Evolutionary conservation across 2,797 vertebrate species (phyloP).

Genomic region (Molossus alvarezi): DNA sequence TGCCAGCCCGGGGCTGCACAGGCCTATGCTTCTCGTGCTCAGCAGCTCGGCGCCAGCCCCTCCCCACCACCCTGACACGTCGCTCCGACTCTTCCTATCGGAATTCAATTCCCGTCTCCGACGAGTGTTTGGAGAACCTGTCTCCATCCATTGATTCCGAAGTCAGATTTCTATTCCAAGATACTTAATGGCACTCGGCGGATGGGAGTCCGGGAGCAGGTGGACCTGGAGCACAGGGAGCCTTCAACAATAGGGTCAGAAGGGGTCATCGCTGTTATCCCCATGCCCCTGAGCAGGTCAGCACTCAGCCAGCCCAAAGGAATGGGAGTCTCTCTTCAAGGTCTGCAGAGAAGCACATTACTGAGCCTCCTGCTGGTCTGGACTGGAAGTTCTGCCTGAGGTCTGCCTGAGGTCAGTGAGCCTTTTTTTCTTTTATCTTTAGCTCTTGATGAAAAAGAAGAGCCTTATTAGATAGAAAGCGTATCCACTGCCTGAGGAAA

Average conservation of each 20-base stretch:
- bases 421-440: background rate
- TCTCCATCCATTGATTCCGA: constrained; percentile 70
- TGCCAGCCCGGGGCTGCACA: constrained; percentile 84
- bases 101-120: constrained; percentile 75
- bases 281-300: background rate
- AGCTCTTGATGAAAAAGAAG: background rate
- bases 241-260: constrained; percentile 5
- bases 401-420: background rate
- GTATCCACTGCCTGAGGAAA: background rate
- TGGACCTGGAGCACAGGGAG: background rate
- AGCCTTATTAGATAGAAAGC: background rate
- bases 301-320: background rate
- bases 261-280: background rate
- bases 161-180: constrained; percentile 73
- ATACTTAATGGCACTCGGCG: constrained; percentile 24
- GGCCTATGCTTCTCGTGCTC: constrained; percentile 78
- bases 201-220: background rate
- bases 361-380: constrained; percentile 29
- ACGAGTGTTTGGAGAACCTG: constrained; percentile 75
- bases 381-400: constrained; percentile 53
- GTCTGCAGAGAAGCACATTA: background rate
- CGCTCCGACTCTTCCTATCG: constrained; percentile 75
- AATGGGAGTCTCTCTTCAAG: background rate
- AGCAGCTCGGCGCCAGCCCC: constrained; percentile 78
- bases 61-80: constrained; percentile 60